Base-by-base conservation (phyloP, 2,797 vertebrate genomes). In the Typhlichthys subterraneus region DNA sequence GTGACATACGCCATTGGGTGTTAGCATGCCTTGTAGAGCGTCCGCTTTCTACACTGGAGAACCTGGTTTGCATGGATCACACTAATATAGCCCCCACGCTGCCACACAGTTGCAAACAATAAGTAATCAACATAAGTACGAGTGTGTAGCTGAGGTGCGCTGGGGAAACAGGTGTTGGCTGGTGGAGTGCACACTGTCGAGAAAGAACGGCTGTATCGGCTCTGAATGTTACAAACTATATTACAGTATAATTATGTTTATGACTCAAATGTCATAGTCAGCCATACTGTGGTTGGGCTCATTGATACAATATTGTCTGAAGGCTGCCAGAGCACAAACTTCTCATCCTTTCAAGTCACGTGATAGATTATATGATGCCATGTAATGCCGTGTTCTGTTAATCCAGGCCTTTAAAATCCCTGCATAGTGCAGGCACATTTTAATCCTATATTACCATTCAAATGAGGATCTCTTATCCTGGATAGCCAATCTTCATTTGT, bases 391-490 rank as follows among this genome's bases (percentile, higher is more conserved):
- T 63, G 76, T 70, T n/a, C 23, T 54, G 77, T 67, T 88, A 89
- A 90, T 89, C 81, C 73, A 50, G 57, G 61, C 81, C 84, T 65
- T 61, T 68, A 66, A 82, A 80, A 75, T 73, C 61, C 64, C 77
- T 62, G 70, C 69, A 53, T 61, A 77, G 67, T 67, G 63, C 63
- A 49, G 70, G 61, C 70, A 72, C 11, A 49, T 74, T 82, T 84
- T 87, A 85, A 82, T 85, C 84, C 84, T 77, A 71, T 63, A 84
- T 90, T 87, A 81, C 76, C 76, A 84, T 87, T 89, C 71, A 81
- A 85, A 90, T 79, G 57, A 59, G 73, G 67, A 70, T 59, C 57
- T 68, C 61, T 75, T 75, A 70, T 73, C 76, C 76, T 46, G 63
- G 9, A 61, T 33, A 52, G 57, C 67, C 86, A 73, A 80, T 88